Conservation (phyloP, 2,888 invertebrate genomes). For the Parnassius mnemosyne region DNA sequence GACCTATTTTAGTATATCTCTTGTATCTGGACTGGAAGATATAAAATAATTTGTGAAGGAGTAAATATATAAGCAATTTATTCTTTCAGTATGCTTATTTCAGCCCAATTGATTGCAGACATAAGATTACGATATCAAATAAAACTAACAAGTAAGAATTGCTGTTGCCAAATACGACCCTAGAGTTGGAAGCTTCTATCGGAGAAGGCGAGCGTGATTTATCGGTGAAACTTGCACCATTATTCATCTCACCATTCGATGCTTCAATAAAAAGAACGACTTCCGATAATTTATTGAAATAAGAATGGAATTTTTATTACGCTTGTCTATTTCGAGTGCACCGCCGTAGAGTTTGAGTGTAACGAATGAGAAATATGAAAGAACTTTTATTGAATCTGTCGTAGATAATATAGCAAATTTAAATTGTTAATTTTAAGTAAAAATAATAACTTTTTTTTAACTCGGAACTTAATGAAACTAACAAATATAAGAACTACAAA, state of each 20-base stretch:
- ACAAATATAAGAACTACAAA: too few species aligned
- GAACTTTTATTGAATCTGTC: not conserved
- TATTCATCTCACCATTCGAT: slow-evolving; percentile 79
- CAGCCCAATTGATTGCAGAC: slow-evolving; percentile 55
- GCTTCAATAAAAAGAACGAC: slow-evolving; percentile 78
- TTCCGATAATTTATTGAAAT: slow-evolving; percentile 72
- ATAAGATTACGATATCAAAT: slow-evolving; percentile 58
- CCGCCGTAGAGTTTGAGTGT: not conserved
- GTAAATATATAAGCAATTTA: slow-evolving; percentile 26
- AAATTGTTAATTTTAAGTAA: too few species aligned
- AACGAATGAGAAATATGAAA: not conserved
- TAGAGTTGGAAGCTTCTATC: slow-evolving; percentile 58
- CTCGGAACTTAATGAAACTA: too few species aligned
- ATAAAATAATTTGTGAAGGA: slow-evolving; percentile 13
- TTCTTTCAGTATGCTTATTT: slow-evolving; percentile 40
- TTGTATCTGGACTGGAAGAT: too few species aligned
- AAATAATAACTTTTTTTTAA: too few species aligned
- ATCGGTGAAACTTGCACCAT: slow-evolving; percentile 74
- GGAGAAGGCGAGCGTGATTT: slow-evolving; percentile 70
- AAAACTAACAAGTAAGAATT: slow-evolving; percentile 61
- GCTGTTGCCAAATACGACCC: slow-evolving; percentile 67
- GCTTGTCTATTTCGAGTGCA: slow-evolving; percentile 50
- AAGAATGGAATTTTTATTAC: slow-evolving; percentile 73
- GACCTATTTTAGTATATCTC: too few species aligned
- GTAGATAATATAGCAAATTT: too few species aligned